Evolutionary conservation across 2,888 invertebrate genomes (phyloP), one percentile per base, ranked within the genome.

Genomic region (Lymantria monacha): DNA sequence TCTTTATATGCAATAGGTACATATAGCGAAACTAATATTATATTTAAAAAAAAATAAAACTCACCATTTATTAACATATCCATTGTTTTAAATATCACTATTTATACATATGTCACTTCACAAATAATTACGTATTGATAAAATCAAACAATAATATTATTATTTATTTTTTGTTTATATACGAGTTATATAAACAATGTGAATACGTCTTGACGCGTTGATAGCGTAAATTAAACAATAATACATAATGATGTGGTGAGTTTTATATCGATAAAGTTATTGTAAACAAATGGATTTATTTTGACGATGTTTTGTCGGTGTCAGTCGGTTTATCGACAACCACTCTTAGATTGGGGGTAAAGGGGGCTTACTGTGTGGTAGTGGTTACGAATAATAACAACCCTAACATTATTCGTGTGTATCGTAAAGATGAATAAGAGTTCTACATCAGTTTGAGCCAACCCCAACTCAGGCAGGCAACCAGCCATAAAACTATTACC

Each of bases 191-290:
- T 74, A 71, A 71, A 74, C 62, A 76, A 70, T 46, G 46, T 51
- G 33, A 10, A 58, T 57, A 61, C 66, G 62, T 61, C 56, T 62
- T 50, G 56, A 36, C 49, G 53, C 59, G 45, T 49, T 63, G 63
- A 71, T 69, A 68, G 63, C 61, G 55, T 60, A 56, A 65, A 63
- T 59, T 51, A 61, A 59, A 72, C 63, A 63, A 61, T 67, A 66
- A 68, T 51, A 48, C 42, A 0, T 63, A 68, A 66, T 51, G 66
- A 51, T 54, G 69, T 11, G 44, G 30, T n/a, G 3, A 10, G 30
- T 11, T 14, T 0, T n/a, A 2, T 56, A 13, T 69, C 58, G 60
- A 69, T 57, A 49, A 48, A 44, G 30, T 30, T 10, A 36, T 22
- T 15, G 30, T 41, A 41, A 41, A 41, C 11, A 3, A 41, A 8